A percentile compares a stretch with the other conserved stretches of the same genome.
Conservation (phyloP, 2,113 vertebrate genomes). For the Albula glossodonta region DNA sequence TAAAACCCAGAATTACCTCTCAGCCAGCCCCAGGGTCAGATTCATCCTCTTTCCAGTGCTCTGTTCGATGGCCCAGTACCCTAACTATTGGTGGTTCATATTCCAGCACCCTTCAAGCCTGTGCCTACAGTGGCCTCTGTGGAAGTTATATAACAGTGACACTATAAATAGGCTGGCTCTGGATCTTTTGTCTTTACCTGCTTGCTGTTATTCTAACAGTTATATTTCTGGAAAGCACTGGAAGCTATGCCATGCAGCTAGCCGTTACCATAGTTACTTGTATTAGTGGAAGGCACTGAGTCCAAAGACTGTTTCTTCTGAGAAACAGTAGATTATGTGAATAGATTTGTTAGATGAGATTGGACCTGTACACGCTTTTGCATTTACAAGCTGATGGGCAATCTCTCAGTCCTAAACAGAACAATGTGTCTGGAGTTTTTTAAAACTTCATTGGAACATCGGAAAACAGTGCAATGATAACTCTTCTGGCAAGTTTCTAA, state of each 20-base stretch:
- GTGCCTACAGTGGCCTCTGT: slow-evolving; percentile 43
- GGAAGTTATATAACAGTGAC: slow-evolving; percentile 67
- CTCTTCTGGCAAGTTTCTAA: too few species aligned
- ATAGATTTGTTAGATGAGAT: slow-evolving; percentile 43
- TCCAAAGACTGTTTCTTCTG: slow-evolving; percentile 74
- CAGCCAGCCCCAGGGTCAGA: too few species aligned
- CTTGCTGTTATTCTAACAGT: slow-evolving; percentile 77
- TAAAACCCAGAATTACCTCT: neutral
- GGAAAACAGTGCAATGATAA: neutral
- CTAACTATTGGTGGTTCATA: neutral
- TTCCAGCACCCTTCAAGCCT: slow-evolving; percentile 49
- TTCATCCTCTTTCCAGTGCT: neutral
- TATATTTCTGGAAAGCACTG: slow-evolving; percentile 78
- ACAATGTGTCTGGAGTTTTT: neutral
- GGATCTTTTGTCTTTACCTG: slow-evolving; percentile 82
- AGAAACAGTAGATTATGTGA: slow-evolving; percentile 64
- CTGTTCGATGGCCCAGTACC: neutral
- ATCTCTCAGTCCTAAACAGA: neutral
- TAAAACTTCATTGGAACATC: too few species aligned
- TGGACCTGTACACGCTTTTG: neutral
- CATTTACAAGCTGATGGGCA: slow-evolving; percentile 25
- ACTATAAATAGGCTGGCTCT: slow-evolving; percentile 75
- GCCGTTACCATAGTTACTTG: slow-evolving; percentile 82
- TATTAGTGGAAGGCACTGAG: slow-evolving; percentile 73
- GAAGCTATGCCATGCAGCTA: slow-evolving; percentile 75